A percentile compares a stretch with the other conserved stretches of the same genome.
Evolutionary conservation across 2,797 vertebrate genomes (phyloP).

Genomic region (Premnoplex brunnescens): DNA sequence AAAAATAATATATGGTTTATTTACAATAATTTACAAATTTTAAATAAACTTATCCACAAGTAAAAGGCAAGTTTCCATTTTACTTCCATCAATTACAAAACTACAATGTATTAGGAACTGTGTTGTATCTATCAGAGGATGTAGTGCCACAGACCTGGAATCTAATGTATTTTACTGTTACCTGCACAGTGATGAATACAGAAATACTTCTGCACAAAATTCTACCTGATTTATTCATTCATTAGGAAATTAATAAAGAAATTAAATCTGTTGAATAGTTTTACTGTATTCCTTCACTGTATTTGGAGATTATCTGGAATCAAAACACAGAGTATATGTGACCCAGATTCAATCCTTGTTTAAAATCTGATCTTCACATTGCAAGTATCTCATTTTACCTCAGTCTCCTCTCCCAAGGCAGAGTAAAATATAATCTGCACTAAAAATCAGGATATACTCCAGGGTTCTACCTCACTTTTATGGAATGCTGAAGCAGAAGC

Average conservation of each 20-base stretch:
- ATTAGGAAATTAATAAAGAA: neutral
- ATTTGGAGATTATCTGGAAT: neutral
- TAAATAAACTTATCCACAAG: constrained; percentile 36
- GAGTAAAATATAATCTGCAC: neutral
- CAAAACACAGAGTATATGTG: neutral
- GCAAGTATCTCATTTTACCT: neutral
- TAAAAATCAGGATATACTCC: neutral
- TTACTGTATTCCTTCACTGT: neutral
- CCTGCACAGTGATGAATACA: neutral
- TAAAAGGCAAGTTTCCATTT: neutral
- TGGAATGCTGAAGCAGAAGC: neutral
- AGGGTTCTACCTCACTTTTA: neutral
- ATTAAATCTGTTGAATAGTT: neutral
- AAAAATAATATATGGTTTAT: neutral
- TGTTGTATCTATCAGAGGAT: neutral
- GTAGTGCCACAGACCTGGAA: neutral
- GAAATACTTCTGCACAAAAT: neutral
- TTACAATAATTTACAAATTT: neutral
- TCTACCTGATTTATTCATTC: neutral
- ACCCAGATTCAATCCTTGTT: neutral
- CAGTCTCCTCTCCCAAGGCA: neutral
- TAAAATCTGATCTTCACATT: neutral
- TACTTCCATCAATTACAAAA: neutral
- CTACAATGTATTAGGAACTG: neutral
- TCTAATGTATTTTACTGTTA: neutral